Conservation (phyloP, 2,113 vertebrate species). For the Mungos mungo region DNA sequence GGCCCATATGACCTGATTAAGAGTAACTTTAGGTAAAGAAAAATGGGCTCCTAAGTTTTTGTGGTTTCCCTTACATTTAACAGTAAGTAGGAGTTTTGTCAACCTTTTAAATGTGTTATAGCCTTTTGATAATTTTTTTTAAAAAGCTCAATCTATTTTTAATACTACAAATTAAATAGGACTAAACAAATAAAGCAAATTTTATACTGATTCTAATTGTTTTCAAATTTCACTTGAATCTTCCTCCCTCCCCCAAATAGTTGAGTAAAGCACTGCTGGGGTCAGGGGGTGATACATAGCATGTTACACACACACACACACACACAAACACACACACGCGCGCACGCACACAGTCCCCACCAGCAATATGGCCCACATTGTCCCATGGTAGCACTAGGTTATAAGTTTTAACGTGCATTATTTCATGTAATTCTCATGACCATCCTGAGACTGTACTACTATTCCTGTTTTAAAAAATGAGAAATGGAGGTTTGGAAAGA, state of each 20-base stretch:
- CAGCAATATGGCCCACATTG: not conserved
- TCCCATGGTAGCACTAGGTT: not conserved
- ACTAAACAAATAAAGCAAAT: not conserved
- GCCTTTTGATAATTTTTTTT: not conserved
- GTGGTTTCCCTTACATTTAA: not conserved
- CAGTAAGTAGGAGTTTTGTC: not conserved
- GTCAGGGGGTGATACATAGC: not conserved
- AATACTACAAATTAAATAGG: not conserved
- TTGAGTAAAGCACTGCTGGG: not conserved
- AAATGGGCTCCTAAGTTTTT: not conserved
- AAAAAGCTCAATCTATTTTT: not conserved
- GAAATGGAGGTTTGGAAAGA: conserved; percentile 25
- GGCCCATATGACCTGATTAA: not conserved
- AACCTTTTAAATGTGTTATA: not conserved
- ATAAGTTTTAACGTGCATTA: not conserved
- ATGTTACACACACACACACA: not conserved
- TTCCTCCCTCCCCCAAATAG: not conserved
- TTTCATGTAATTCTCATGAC: not conserved
- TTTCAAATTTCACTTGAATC: not conserved
- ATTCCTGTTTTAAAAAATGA: conserved; percentile 26
- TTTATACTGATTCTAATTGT: not conserved
- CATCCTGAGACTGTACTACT: not conserved
- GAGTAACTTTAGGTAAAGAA: conserved; percentile 4
- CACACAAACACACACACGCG: not conserved
- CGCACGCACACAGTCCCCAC: not conserved